A percentile compares a stretch with the other conserved stretches of the same genome.
Conservation (phyloP, 2,797 vertebrate genomes). For the Cossypha niveicapilla region DNA sequence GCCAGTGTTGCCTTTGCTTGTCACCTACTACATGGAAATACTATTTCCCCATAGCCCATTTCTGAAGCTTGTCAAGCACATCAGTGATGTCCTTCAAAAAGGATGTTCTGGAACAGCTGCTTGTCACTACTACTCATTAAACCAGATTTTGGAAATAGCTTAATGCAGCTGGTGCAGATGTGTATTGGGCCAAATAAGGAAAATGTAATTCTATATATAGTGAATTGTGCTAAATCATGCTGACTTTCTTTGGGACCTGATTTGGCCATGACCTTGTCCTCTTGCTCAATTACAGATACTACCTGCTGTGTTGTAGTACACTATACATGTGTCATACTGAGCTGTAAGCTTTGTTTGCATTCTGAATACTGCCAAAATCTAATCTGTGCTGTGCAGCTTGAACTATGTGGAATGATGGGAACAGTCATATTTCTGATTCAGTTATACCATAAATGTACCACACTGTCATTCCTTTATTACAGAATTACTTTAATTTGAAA, state of each 20-base stretch:
- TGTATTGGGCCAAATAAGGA: not conserved
- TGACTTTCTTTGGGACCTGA: not conserved
- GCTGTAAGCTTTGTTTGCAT: not conserved
- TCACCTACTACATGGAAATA: too few species aligned
- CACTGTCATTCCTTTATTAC: not conserved
- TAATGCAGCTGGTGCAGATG: not conserved
- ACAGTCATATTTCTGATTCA: not conserved
- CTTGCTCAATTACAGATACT: not conserved
- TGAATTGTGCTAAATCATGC: not conserved
- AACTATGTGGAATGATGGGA: not conserved
- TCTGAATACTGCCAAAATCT: not conserved
- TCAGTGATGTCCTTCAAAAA: not conserved
- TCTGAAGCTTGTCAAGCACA: not conserved
- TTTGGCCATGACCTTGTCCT: not conserved
- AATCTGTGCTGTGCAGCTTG: not conserved
- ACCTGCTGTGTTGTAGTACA: not conserved
- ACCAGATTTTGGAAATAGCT: not conserved
- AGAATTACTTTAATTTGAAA: not conserved
- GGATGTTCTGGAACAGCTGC: not conserved
- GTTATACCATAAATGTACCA: not conserved
- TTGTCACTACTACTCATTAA: not conserved
- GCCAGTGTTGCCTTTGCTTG: not conserved
- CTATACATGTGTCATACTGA: not conserved
- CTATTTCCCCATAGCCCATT: accelerated
- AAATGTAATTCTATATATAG: not conserved